These are phyloP conservation scores for Lithobates sylvaticus DNA, from an alignment of 2,797 vertebrate species.

Conservation along the genomic window DNA sequence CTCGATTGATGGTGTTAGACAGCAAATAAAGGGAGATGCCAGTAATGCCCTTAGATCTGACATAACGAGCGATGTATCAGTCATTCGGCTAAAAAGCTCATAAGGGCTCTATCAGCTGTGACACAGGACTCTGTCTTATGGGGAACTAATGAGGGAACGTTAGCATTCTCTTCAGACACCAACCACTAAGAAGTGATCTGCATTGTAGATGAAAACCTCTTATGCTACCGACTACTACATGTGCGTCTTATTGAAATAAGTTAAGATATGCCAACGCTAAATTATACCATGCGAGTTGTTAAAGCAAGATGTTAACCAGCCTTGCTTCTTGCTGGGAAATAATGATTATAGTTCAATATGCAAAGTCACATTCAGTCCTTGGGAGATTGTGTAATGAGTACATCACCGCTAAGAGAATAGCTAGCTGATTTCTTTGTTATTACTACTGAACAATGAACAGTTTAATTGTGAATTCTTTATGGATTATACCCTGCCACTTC, in stretches of 20 bases:
- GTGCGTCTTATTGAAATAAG: slow-evolving; percentile 44
- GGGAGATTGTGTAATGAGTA: slow-evolving; percentile 44
- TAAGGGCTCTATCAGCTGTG: slow-evolving; percentile 78
- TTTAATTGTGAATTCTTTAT: slow-evolving; percentile 32
- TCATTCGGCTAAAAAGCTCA: slow-evolving; percentile 81
- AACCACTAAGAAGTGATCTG: slow-evolving; percentile 74
- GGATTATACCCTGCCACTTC: not conserved
- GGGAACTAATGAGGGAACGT: slow-evolving; percentile 77
- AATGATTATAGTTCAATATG: slow-evolving; percentile 47
- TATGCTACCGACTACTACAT: slow-evolving; percentile 30
- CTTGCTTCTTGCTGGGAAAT: slow-evolving; percentile 35
- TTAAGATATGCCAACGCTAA: slow-evolving; percentile 45
- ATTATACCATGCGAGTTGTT: slow-evolving; percentile 44
- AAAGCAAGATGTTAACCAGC: slow-evolving; percentile 36
- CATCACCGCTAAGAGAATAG: slow-evolving; percentile 39
- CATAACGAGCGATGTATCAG: slow-evolving; percentile 79
- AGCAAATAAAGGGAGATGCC: slow-evolving; percentile 79
- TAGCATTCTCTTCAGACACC: slow-evolving; percentile 74
- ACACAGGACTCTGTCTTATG: slow-evolving; percentile 75
- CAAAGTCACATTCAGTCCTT: slow-evolving; percentile 45
- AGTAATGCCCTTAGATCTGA: slow-evolving; percentile 79
- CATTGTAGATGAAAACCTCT: slow-evolving; percentile 70
- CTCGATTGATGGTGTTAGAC: slow-evolving; percentile 79
- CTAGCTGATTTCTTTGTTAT: slow-evolving; percentile 40
- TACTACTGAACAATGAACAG: slow-evolving; percentile 28